Conservation (phyloP, 1,140 invertebrate species). For the Asbolus verrucosus region DNA sequence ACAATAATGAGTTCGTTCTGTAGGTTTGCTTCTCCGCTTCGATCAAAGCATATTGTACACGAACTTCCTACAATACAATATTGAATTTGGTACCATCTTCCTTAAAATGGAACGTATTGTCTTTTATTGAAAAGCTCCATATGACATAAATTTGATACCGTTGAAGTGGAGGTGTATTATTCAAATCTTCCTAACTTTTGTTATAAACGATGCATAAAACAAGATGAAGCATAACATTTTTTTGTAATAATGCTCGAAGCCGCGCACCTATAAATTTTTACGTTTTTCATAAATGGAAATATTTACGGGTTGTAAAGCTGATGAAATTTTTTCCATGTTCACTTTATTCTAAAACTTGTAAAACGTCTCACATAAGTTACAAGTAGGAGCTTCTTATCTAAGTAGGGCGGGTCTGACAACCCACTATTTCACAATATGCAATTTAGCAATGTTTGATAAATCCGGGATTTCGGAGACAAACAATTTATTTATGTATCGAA, state of each 20-base stretch:
- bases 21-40: not conserved
- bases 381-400: not conserved
- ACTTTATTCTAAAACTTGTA: no score
- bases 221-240: not conserved
- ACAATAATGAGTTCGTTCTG: not conserved
- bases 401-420: not conserved
- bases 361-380: no score
- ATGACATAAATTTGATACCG: slow-evolving; percentile 4
- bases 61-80: not conserved
- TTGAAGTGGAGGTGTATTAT: not conserved
- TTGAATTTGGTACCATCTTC: slow-evolving; percentile 1
- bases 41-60: not conserved
- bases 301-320: no score
- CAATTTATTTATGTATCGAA: slow-evolving; percentile 4
- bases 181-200: not conserved
- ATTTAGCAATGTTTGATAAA: slow-evolving; percentile 7
- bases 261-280: no score
- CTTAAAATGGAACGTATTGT: not conserved
- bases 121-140: slow-evolving; percentile 8
- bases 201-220: no score
- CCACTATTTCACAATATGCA: slow-evolving; percentile 5
- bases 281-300: no score
- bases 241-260: no score
- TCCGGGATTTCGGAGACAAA: slow-evolving; percentile 1
- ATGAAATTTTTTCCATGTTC: no score